Conservation (phyloP, 2,797 vertebrate genomes). For the Hephaestus fuliginosus region DNA sequence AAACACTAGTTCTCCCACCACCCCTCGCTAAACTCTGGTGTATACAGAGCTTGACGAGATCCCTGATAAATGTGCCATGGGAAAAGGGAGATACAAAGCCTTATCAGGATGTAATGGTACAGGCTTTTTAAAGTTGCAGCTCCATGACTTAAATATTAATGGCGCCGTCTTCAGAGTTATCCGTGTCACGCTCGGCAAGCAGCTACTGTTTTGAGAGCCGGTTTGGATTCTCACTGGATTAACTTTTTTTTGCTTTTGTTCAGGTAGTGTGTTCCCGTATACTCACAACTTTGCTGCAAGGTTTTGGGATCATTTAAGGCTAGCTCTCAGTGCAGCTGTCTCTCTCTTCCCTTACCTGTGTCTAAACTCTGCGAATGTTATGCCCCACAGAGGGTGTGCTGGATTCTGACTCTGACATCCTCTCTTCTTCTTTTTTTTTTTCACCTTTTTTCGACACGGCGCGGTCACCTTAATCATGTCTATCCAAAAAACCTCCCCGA, state of each 20-base stretch:
- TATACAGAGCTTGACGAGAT: conserved; percentile 73
- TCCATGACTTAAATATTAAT: conserved; percentile 80
- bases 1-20: conserved; percentile 70
- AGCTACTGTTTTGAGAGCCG: conserved; percentile 61
- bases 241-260: conserved; percentile 41
- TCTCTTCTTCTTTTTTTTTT: conserved; percentile 1
- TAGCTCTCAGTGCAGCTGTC: conserved; percentile 37
- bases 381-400: conserved; percentile 27
- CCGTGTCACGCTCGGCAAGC: conserved; percentile 67
- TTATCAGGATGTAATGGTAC: conserved; percentile 80
- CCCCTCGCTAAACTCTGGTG: conserved; percentile 67
- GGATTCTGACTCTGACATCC: conserved; percentile 38
- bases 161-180: conserved; percentile 60
- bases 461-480: conserved; percentile 69
- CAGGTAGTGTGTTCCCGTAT: conserved; percentile 35
- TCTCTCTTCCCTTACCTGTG: conserved; percentile 28
- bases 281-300: conserved; percentile 56
- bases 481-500: conserved; percentile 54
- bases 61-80: conserved; percentile 80
- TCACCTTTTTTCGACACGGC: conserved; percentile 23
- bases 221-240: conserved; percentile 62
- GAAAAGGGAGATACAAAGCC: conserved; percentile 74
- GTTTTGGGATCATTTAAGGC: conserved; percentile 65
- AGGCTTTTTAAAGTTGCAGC: conserved; percentile 73
- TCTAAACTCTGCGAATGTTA: conserved; percentile 27